Conservation (phyloP, 2,797 vertebrate genomes). For the Kryptolebias ocellatus region DNA sequence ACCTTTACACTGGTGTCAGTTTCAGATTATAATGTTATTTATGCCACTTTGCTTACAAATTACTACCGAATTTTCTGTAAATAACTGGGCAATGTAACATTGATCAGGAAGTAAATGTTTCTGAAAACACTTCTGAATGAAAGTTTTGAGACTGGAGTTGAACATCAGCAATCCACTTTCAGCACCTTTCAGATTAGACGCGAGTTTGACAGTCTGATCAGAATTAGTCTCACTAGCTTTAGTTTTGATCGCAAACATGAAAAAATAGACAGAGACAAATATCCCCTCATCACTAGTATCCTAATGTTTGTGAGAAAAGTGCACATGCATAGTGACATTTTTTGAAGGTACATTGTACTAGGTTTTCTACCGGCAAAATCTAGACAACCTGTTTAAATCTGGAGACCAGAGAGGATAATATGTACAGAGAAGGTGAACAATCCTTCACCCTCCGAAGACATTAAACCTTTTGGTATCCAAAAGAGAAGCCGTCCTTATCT, state of each 20-base stretch:
- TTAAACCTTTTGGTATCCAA: conserved; percentile 45
- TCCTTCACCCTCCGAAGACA: conserved; percentile 37
- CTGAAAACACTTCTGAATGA: too few relatives aligned
- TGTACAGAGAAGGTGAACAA: conserved; percentile 33
- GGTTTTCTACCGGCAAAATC: conserved; percentile 2
- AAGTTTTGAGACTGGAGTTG: too few relatives aligned
- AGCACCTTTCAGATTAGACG: too few relatives aligned
- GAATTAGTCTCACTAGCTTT: too few relatives aligned
- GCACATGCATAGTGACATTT: neutral
- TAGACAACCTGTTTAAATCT: conserved; percentile 15
- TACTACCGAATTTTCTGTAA: too few relatives aligned
- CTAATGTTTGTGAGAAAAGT: neutral
- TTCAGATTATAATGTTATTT: too few relatives aligned
- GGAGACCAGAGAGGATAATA: conserved; percentile 24
- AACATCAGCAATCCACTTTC: too few relatives aligned
- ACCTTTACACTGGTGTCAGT: too few relatives aligned
- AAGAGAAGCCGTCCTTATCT: conserved; percentile 48
- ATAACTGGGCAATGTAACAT: too few relatives aligned
- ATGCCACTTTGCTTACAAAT: too few relatives aligned
- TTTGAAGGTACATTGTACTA: neutral
- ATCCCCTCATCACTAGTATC: neutral
- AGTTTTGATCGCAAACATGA: neutral
- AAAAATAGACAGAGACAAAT: neutral
- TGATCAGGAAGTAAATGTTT: too few relatives aligned
- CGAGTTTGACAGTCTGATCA: too few relatives aligned